These are phyloP conservation scores for Thomomys bottae DNA, from an alignment of 2,113 vertebrate genomes.

Conservation along the genomic window DNA sequence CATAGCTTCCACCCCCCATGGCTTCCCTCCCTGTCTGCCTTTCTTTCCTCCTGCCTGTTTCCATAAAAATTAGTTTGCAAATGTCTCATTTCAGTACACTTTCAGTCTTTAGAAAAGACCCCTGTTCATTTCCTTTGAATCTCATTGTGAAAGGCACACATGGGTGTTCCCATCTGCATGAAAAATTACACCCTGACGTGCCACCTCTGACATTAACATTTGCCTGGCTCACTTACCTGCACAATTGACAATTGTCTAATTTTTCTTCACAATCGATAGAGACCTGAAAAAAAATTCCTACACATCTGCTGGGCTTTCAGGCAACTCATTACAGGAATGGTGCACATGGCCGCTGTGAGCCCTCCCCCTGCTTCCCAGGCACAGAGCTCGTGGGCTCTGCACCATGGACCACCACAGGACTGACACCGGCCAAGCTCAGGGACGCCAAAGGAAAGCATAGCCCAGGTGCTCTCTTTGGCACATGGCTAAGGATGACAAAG, in stretches of 20 bases:
- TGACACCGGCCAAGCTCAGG: background rate
- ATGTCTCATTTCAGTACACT: background rate
- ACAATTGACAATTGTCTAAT: conserved; percentile 72
- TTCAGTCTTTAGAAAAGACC: conserved; percentile 17
- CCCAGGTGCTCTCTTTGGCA: conserved; percentile 1
- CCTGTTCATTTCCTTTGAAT: conserved; percentile 20
- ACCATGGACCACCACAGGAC: background rate
- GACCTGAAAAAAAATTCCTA: conserved; percentile 70
- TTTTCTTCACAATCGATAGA: conserved; percentile 77
- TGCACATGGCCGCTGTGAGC: conserved; percentile 67
- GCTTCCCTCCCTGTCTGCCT: background rate
- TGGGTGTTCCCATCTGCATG: background rate
- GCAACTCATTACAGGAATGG: conserved; percentile 79
- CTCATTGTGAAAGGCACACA: background rate
- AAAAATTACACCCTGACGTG: conserved; percentile 54
- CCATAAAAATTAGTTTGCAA: conserved; percentile 24
- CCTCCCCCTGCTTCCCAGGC: background rate
- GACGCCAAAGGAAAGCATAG: conserved; percentile 13
- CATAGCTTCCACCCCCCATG: no score
- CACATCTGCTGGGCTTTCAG: conserved; percentile 82
- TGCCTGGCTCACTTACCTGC: conserved; percentile 59
- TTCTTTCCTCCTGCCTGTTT: conserved; percentile 16
- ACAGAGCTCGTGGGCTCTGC: background rate
- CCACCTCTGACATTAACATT: conserved; percentile 44
- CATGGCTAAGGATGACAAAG: background rate